phyloP scores from a whole-genome alignment of 2,797 vertebrate genomes.

The Trachops cirrhosus region DNA sequence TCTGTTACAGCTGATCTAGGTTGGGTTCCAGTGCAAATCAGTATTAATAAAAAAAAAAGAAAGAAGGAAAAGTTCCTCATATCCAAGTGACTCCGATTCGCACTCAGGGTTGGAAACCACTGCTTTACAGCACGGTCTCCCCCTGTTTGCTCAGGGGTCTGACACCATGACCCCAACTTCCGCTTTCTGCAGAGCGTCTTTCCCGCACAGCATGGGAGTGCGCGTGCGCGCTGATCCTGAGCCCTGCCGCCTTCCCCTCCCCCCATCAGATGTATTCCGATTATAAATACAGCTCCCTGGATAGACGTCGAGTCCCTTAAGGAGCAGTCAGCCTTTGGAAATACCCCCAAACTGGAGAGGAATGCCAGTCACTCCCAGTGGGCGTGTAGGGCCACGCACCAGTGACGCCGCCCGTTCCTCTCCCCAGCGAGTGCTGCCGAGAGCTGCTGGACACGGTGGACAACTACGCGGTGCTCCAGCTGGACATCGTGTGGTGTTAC shows the following conservation, averaged over 20 bases:
- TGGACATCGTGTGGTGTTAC: conserved; percentile 98
- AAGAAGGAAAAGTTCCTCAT: not conserved
- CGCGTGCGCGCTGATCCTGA: not conserved
- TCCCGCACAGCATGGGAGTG: not conserved
- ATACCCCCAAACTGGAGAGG: not conserved
- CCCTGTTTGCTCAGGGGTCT: not conserved
- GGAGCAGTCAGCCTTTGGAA: not conserved
- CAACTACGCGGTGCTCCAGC: conserved; percentile 95
- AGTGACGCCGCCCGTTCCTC: not conserved
- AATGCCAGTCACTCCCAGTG: too few species aligned
- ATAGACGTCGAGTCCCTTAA: not conserved
- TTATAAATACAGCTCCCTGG: not conserved
- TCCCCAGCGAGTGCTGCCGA: conserved; percentile 87
- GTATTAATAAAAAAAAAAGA: not conserved
- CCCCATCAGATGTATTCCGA: not conserved
- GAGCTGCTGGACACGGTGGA: conserved; percentile 91
- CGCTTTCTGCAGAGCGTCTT: not conserved
- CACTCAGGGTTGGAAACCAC: not conserved
- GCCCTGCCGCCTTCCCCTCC: not conserved
- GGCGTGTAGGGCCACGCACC: not conserved
- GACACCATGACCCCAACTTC: not conserved
- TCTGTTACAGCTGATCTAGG: not conserved
- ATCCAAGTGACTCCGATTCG: not conserved
- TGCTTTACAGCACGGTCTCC: not conserved
- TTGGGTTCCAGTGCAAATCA: not conserved